Evolutionary conservation across 1,140 invertebrate species (phyloP).

Genomic region (Aleiodes sp.): DNA sequence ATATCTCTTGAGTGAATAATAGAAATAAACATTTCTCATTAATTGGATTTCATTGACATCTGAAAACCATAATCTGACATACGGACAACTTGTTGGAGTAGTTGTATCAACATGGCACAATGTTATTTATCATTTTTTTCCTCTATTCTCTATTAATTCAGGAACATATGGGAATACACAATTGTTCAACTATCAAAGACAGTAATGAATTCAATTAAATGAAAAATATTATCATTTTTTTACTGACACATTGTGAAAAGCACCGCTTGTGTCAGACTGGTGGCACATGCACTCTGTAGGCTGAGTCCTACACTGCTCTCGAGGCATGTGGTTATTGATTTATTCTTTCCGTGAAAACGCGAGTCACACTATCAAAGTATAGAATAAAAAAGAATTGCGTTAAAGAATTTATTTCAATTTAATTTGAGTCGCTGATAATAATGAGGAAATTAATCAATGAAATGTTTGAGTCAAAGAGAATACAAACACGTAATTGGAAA

Average conservation of each 20-base stretch:
- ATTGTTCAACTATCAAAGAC: too few relatives aligned
- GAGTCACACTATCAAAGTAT: not conserved
- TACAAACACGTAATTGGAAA: conserved; percentile 7
- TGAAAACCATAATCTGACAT: not conserved
- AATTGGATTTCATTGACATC: not conserved
- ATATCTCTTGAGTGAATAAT: not conserved
- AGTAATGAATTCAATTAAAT: too few relatives aligned
- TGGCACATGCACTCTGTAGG: conserved; percentile 27
- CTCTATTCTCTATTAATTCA: not conserved
- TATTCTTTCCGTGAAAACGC: not conserved
- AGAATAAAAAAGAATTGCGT: not conserved
- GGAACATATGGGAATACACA: too few relatives aligned
- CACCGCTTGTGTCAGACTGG: conserved; percentile 22
- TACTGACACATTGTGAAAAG: too few relatives aligned
- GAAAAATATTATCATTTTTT: too few relatives aligned
- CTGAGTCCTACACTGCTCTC: not conserved
- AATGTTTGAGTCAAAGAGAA: not conserved
- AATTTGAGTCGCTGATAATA: too few relatives aligned
- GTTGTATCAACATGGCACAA: conserved; percentile 17
- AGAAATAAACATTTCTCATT: not conserved
- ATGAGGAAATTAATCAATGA: not conserved
- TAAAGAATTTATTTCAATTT: not conserved
- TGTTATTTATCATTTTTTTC: not conserved
- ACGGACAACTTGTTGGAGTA: conserved; percentile 39
- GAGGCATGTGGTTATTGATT: conserved; percentile 36